Percentiles rank a stretch among this genome's conserved stretches.
Evolutionary conservation across 2,888 invertebrate species (phyloP).

Genomic region (Hyles lineata): DNA sequence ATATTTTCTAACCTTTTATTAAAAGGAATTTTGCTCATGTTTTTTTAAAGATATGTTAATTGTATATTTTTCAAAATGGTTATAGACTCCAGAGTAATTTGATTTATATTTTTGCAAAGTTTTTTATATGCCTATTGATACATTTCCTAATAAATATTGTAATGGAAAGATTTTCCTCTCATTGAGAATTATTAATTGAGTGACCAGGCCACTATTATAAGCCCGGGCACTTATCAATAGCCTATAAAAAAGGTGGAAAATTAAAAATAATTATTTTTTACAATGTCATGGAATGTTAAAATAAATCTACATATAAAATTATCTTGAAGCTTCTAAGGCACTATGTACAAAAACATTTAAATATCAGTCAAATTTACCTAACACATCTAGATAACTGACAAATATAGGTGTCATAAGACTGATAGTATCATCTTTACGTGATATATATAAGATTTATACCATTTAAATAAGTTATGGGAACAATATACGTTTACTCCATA

Average conservation of each 20-base stretch:
- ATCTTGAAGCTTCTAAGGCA: neutral
- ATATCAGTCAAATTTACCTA: slow-evolving; percentile 7
- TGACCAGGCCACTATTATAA: too few species aligned
- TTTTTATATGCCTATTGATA: neutral
- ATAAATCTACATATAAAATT: neutral
- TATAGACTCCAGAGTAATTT: too few species aligned
- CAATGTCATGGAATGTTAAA: slow-evolving; percentile 11
- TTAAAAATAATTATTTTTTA: neutral
- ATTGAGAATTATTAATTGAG: too few species aligned
- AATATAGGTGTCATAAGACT: neutral
- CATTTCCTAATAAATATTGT: neutral
- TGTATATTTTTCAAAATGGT: neutral
- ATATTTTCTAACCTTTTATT: neutral
- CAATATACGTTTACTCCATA: too few species aligned
- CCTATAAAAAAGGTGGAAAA: neutral
- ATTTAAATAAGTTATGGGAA: too few species aligned
- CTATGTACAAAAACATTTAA: neutral
- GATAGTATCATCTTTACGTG: neutral
- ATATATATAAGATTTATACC: neutral
- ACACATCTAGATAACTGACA: neutral
- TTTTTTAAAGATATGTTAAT: neutral
- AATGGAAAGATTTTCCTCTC: neutral
- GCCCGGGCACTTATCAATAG: too few species aligned
- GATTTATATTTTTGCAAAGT: too few species aligned
- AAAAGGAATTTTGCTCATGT: slow-evolving; percentile 8